Percentiles rank a stretch among this genome's conserved stretches.
phyloP scores from a whole-genome alignment of 2,113 vertebrate genomes.

The Poicephalus gulielmi region DNA sequence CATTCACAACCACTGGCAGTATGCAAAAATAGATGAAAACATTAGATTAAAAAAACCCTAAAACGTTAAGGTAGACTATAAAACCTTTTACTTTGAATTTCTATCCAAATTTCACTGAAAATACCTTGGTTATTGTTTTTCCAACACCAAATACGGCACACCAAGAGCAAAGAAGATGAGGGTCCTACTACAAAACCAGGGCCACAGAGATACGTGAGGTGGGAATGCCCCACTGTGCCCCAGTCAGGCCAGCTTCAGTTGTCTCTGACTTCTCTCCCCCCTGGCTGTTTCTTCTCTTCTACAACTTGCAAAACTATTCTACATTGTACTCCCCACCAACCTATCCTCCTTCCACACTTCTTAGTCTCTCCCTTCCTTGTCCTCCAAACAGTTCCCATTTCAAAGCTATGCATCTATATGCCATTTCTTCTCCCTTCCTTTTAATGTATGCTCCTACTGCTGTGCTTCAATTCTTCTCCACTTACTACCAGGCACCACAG shows the following conservation, averaged over 20 bases:
- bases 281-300: not conserved
- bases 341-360: not conserved
- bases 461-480: not conserved
- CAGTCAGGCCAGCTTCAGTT: not conserved
- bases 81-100: no score
- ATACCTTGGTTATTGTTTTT: not conserved
- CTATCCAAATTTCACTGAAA: not conserved
- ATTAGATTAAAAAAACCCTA: not conserved
- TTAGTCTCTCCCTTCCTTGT: not conserved
- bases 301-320: not conserved
- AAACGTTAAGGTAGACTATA: not conserved
- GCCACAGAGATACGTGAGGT: not conserved
- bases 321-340: not conserved
- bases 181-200: not conserved
- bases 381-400: not conserved
- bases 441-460: not conserved
- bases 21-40: not conserved
- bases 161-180: not conserved
- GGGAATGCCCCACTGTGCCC: not conserved
- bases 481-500: not conserved
- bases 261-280: not conserved
- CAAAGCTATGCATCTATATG: not conserved
- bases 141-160: not conserved
- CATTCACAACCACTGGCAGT: not conserved
- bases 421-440: not conserved